These are phyloP conservation scores for Neosilurus mollespiculum DNA, from an alignment of 2,797 vertebrate genomes.

Conservation along the genomic window DNA sequence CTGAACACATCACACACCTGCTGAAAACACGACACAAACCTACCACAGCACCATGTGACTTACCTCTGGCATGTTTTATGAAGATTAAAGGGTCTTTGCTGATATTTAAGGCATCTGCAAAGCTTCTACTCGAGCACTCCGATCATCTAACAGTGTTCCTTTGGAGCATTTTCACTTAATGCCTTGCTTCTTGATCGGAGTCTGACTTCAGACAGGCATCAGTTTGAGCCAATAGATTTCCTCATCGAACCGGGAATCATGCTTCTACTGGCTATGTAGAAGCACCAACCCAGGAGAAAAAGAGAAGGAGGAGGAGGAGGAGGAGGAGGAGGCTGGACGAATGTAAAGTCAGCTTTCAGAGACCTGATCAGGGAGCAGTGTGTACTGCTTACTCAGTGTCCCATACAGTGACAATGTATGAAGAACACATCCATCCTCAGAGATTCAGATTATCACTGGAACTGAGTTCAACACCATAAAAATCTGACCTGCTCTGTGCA, in stretches of 20 bases:
- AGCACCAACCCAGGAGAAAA: constrained; percentile 58
- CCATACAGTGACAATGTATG: background rate
- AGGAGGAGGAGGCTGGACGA: constrained; percentile 60
- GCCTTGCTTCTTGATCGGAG: constrained; percentile 70
- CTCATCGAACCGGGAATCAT: constrained; percentile 54
- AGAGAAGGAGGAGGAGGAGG: too few relatives aligned
- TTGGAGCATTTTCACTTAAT: constrained; percentile 88
- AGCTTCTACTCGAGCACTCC: constrained; percentile 58
- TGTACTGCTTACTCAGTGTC: constrained; percentile 53
- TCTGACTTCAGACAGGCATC: constrained; percentile 69
- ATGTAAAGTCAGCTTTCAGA: constrained; percentile 60
- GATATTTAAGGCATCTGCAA: constrained; percentile 44
- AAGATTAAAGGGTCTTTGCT: background rate
- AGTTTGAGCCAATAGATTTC: constrained; percentile 70
- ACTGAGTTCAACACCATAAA: background rate
- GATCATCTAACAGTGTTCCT: constrained; percentile 76
- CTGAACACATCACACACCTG: background rate
- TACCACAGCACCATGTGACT: constrained; percentile 1
- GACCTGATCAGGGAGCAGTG: constrained; percentile 56
- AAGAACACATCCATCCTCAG: constrained; percentile 26
- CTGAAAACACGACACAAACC: background rate
- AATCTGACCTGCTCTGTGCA: background rate
- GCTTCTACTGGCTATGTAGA: constrained; percentile 30
- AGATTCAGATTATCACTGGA: constrained; percentile 30
- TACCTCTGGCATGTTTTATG: constrained; percentile 17